Evolutionary conservation across 1,140 invertebrate genomes (phyloP), one percentile per base, ranked within the genome.

Genomic region (Hydropsyche tenuis): DNA sequence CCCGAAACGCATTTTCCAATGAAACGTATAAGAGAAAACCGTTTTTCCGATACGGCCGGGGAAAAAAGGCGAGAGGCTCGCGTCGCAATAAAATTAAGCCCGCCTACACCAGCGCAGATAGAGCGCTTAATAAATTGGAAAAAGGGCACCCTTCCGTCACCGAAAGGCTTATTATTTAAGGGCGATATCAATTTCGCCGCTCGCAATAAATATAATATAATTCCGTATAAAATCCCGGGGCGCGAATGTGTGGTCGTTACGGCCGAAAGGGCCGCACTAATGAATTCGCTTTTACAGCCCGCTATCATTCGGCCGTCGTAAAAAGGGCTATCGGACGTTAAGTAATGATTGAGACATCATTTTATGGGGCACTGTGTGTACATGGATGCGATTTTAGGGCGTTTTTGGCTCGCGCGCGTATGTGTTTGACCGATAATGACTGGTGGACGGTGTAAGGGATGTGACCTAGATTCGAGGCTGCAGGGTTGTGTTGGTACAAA

Each of bases 271-370:
- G n/a, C 14, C 23, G 22, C 66, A 23, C 62, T 73, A 73, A 76
- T 76, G 75, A 76, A 73, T 76, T 73, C 66, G 62, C 30, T 73
- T 71, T 76, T 76, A 76, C 69, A 76, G 42, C 72, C 66, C 75
- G 69, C 66, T 73, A 48, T 76, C 75, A 66, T 76, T 71, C 60
- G 45, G 22, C 1, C 30, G 46, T 23, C 69, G 64, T 76, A 76
- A 76, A 76, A 73, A 46, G 18, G 25, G 27, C 45, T 53, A 69
- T 68, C 69, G 42, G 30, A 66, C 72, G 73, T 76, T 73, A 73
- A 68, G 68, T 76, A 72, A 76, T 76, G 75, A 76, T 76, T 73
- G 75, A 76, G 75, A 73, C 75, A 70, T 76, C 68, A 73, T 71
- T 76, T 69, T 43, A 71, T 51, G 43, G 42, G 22, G 46, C 23